These are phyloP conservation scores for Ptychadena robeensis DNA, from an alignment of 2,797 vertebrate species.

Conservation along the genomic window DNA sequence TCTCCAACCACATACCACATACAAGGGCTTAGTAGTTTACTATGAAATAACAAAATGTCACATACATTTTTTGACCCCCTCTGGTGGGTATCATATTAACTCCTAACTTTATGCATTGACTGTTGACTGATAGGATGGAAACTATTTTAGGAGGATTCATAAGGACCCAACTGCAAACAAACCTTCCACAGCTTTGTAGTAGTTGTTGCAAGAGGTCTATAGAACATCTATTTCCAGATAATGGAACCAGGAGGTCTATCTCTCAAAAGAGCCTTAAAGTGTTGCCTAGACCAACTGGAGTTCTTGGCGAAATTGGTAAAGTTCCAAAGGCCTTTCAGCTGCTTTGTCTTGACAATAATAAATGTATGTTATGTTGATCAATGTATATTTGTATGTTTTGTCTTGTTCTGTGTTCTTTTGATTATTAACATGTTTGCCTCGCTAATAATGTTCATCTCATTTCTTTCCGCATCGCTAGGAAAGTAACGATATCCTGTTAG, in stretches of 20 bases:
- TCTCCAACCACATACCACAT: too few relatives aligned
- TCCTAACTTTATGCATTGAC: too few relatives aligned
- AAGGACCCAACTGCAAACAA: not conserved
- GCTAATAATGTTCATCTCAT: conserved; percentile 64
- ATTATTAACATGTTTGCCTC: not conserved
- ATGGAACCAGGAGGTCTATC: not conserved
- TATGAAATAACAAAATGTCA: too few relatives aligned
- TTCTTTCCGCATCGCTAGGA: conserved; percentile 86
- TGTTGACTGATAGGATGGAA: too few relatives aligned
- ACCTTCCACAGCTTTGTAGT: not conserved
- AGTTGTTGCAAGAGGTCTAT: not conserved
- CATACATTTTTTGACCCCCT: too few relatives aligned
- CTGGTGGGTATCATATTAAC: too few relatives aligned
- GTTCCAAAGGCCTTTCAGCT: not conserved
- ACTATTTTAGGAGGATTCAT: not conserved
- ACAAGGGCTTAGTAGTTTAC: too few relatives aligned
- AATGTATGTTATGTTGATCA: not conserved
- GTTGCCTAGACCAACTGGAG: not conserved
- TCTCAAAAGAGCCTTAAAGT: not conserved
- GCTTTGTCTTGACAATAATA: not conserved
- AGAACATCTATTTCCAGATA: not conserved
- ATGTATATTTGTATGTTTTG: not conserved
- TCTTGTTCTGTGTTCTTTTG: not conserved
- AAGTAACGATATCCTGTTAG: conserved; percentile 92
- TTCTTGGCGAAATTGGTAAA: not conserved